Evolutionary conservation across 1,140 invertebrate genomes (phyloP).

Genomic region (Drepana arcuata): DNA sequence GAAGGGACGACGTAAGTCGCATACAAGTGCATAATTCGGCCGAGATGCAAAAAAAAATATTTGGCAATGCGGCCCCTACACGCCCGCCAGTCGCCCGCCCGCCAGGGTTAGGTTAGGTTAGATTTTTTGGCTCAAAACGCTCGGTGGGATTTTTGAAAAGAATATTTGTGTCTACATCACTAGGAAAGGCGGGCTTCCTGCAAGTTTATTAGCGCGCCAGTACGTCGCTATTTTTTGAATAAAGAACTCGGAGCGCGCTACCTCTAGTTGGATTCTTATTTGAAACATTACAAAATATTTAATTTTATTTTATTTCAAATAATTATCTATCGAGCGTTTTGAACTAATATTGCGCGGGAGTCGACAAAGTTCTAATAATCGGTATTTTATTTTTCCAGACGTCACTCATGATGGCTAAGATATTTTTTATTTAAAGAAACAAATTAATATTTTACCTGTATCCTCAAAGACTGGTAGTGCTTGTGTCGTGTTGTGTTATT

Average conservation of each 20-base stretch:
- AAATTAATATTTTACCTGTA: slow-evolving; percentile 41
- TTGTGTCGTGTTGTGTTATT: slow-evolving; percentile 64
- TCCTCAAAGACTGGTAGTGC: slow-evolving; percentile 49
- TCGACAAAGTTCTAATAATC: slow-evolving; percentile 33
- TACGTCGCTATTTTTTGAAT: slow-evolving; percentile 57
- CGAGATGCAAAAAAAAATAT: slow-evolving; percentile 73
- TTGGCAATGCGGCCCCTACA: slow-evolving; percentile 71
- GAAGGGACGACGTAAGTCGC: slow-evolving; percentile 69
- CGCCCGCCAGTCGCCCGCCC: slow-evolving; percentile 67
- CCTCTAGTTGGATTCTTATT: slow-evolving; percentile 47
- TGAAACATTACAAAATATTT: slow-evolving; percentile 19
- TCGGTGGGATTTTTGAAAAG: slow-evolving; percentile 63
- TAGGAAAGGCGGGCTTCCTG: slow-evolving; percentile 47
- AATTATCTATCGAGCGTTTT: slow-evolving; percentile 39
- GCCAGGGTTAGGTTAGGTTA: slow-evolving; percentile 71
- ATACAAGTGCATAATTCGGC: slow-evolving; percentile 72
- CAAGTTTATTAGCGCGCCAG: slow-evolving; percentile 44
- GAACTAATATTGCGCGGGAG: slow-evolving; percentile 24
- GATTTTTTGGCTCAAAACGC: slow-evolving; percentile 70
- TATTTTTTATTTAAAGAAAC: slow-evolving; percentile 22
- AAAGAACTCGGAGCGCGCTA: slow-evolving; percentile 37
- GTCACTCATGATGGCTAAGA: slow-evolving; percentile 39
- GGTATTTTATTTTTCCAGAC: slow-evolving; percentile 34
- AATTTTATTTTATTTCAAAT: slow-evolving; percentile 18
- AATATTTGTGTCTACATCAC: slow-evolving; percentile 46